Evolutionary conservation across 53 echinoderm and acorn worm species (phyloP).

Genomic region (Henricia sp.): DNA sequence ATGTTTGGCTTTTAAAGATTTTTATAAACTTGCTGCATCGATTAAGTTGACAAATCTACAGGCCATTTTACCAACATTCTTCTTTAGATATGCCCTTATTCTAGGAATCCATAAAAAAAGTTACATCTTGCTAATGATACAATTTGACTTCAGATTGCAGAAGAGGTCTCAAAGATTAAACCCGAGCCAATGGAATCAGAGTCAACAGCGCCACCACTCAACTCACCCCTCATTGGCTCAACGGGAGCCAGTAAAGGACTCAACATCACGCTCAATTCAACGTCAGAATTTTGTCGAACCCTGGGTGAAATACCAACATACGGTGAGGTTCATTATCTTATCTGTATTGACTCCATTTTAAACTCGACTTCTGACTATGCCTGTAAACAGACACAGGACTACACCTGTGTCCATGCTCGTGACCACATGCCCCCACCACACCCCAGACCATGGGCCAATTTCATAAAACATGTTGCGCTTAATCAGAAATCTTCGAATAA

Average conservation of each 20-base stretch:
- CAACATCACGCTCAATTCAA: constrained; percentile 90
- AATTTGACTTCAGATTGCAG: constrained; percentile 67
- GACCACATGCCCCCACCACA: too few species aligned
- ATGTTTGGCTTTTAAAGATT: too few species aligned
- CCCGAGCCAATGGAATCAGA: constrained; percentile 58
- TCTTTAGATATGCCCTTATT: too few species aligned
- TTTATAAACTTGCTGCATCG: neutral
- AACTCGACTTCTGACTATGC: neutral
- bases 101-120: too few species aligned
- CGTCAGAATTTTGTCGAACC: constrained; percentile 97
- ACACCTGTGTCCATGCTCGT: too few species aligned
- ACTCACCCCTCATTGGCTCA: constrained; percentile 14
- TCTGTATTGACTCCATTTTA: neutral
- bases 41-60: neutral
- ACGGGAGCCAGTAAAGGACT: constrained; percentile 31
- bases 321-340: constrained; percentile 61
- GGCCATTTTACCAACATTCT: neutral
- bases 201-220: constrained; percentile 1
- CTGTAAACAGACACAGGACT: too few species aligned
- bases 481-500: too few species aligned
- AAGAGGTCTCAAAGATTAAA: constrained; percentile 69
- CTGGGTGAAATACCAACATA: constrained; percentile 98
- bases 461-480: too few species aligned
- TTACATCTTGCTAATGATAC: too few species aligned
- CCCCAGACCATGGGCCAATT: too few species aligned